Conservation (phyloP, 1,140 invertebrate genomes). For the Caerostris darwini region DNA sequence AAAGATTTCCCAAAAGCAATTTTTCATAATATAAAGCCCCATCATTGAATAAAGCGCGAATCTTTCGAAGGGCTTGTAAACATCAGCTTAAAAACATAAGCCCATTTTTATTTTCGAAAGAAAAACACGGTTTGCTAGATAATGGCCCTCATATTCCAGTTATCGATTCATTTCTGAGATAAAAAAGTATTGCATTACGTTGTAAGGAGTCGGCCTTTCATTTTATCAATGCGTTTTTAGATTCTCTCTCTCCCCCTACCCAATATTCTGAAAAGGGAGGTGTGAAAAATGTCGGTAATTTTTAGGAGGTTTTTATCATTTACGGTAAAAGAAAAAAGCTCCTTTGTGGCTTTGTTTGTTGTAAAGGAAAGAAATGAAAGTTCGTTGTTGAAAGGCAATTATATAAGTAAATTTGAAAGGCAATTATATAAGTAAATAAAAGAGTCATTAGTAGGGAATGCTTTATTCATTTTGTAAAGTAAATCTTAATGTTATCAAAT, state of each 20-base stretch:
- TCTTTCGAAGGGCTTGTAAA: slow-evolving; percentile 19
- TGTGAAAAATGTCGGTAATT: not conserved
- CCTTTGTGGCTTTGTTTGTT: too few relatives aligned
- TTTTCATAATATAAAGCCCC: slow-evolving; percentile 41
- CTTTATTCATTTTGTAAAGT: too few relatives aligned
- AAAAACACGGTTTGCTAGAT: slow-evolving; percentile 7
- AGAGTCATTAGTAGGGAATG: too few relatives aligned
- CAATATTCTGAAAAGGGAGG: not conserved
- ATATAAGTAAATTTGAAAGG: too few relatives aligned
- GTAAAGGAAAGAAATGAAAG: too few relatives aligned
- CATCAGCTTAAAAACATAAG: slow-evolving; percentile 47
- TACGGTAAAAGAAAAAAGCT: not conserved
- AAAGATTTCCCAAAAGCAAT: slow-evolving; percentile 4
- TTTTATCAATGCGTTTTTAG: not conserved
- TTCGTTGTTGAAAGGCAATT: too few relatives aligned
- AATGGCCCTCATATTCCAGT: slow-evolving; percentile 29
- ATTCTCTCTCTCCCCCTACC: not conserved
- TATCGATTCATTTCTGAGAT: not conserved
- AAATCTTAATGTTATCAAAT: too few relatives aligned
- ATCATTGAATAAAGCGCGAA: slow-evolving; percentile 16
- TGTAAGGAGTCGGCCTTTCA: not conserved
- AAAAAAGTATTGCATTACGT: not conserved
- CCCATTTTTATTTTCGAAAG: slow-evolving; percentile 31
- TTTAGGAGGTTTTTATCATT: not conserved
- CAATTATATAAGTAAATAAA: too few relatives aligned